phyloP scores from a whole-genome alignment of 2,888 invertebrate genomes.

The Gastrophysa polygoni region DNA sequence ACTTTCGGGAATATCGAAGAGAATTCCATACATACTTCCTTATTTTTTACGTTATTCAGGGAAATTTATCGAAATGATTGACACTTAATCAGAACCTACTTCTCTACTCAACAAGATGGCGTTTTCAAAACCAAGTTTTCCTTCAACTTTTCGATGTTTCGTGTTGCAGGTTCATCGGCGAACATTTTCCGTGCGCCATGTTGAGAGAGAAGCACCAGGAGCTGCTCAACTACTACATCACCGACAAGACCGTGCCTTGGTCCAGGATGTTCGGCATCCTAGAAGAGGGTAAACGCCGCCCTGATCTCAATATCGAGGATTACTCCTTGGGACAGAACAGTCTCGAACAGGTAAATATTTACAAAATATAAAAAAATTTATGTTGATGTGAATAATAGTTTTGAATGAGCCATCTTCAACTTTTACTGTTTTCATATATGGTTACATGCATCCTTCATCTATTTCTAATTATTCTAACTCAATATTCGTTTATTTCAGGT shows the following conservation, averaged over 20 bases:
- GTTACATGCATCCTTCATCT: neutral
- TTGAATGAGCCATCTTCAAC: too few relatives aligned
- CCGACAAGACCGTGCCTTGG: slow-evolving; percentile 68
- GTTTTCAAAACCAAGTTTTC: too few relatives aligned
- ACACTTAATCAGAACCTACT: too few relatives aligned
- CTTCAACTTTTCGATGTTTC: too few relatives aligned
- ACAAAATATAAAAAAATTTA: too few relatives aligned
- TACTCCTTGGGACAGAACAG: slow-evolving; percentile 84
- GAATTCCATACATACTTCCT: too few relatives aligned
- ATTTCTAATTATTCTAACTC: neutral
- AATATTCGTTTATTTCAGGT: slow-evolving; percentile 57
- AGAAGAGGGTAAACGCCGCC: slow-evolving; percentile 61
- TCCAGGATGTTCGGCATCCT: slow-evolving; percentile 78
- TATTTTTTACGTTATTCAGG: too few relatives aligned
- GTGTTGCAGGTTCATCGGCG: slow-evolving; percentile 40
- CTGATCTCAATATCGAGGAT: slow-evolving; percentile 70
- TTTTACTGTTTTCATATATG: neutral
- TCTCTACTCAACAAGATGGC: too few relatives aligned
- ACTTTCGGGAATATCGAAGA: too few relatives aligned
- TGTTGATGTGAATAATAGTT: too few relatives aligned
- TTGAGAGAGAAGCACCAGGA: slow-evolving; percentile 74
- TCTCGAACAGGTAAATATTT: slow-evolving; percentile 70
- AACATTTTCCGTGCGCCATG: slow-evolving; percentile 49
- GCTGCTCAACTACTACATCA: slow-evolving; percentile 73
- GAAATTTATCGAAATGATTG: too few relatives aligned